Base-by-base conservation (phyloP, 2,797 vertebrate species). In the Molossus molossus region DNA sequence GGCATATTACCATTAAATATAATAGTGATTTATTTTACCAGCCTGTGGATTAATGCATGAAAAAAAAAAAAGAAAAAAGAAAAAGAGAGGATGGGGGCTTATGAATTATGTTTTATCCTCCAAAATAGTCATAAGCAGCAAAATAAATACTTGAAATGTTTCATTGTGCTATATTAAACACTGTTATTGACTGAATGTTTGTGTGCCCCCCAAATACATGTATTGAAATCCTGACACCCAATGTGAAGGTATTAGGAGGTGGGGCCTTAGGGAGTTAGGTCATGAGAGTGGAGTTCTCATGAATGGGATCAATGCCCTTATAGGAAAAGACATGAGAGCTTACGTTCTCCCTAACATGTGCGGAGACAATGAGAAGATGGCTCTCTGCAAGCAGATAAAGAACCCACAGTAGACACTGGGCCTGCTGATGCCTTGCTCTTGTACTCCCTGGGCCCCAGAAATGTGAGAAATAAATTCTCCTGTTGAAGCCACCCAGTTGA, bases 121-220 rank as follows among this genome's bases (percentile, higher is more conserved):
- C 65, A 94, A 84, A 91, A 91, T 50, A 15, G 88, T 37, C 50
- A 67, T 58, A 86, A 94, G 3, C 27, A 97, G 9, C 37, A 97
- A 97, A 97, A 94, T 87, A 91, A 92, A 95, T 93, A 90, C 96
- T 97, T 89, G 85, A 93, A 85, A 93, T 9, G 67, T 80, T 17
- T 88, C 48, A 91, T 10, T 11, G 18, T 65, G 40, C 2, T 81
- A 27, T 85, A 90, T 90, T 94, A 90, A 62, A 33, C 15, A 82
- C 53, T 17, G 15, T 27, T 50, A 33, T 37, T 12, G 11, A 60
- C 6, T 70, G 81, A 79, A 79, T 60, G 37, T 17, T 21, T 60
- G n/a, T 3, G 3, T 27, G 2, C n/a, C 23, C 5, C 5, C 7
- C 50, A 67, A 94, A 81, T 57, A 37, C 1, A 12, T 57, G 20